These are phyloP conservation scores for Neogale vison DNA, from an alignment of 2,113 vertebrate species.

Conservation along the genomic window DNA sequence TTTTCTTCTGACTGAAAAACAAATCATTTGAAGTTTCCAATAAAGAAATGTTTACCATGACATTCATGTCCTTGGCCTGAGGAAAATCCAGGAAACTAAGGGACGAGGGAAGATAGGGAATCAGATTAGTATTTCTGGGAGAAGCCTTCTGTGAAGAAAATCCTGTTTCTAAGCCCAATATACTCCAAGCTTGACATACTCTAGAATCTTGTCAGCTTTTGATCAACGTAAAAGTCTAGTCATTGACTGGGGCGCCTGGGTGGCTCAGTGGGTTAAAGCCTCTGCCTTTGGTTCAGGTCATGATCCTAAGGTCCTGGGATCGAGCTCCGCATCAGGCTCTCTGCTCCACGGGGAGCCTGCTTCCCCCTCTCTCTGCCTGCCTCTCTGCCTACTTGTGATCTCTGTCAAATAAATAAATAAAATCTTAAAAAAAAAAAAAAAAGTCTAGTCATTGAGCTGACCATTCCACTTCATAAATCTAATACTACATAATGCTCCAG, in stretches of 20 bases:
- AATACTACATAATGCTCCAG: neutral
- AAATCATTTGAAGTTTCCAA: neutral
- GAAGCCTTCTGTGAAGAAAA: neutral
- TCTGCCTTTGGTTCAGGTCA: too few species aligned
- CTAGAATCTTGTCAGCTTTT: neutral
- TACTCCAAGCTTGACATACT: neutral
- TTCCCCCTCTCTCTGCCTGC: too few species aligned
- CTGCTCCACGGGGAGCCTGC: too few species aligned
- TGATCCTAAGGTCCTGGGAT: too few species aligned
- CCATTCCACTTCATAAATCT: neutral
- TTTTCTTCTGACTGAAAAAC: conserved; percentile 34
- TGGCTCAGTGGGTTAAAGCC: too few species aligned
- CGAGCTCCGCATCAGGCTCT: too few species aligned
- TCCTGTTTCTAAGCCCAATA: neutral
- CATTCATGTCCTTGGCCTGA: neutral
- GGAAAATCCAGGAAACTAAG: neutral
- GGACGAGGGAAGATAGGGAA: neutral
- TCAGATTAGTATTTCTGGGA: neutral
- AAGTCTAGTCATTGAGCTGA: neutral
- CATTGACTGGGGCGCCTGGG: neutral
- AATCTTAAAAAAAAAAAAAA: neutral
- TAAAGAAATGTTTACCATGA: neutral
- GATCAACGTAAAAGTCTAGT: neutral
- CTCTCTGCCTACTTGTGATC: too few species aligned
- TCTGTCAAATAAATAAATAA: too few species aligned